Evolutionary conservation across 2,113 vertebrate genomes (phyloP).

Genomic region (Panurus biarmicus): DNA sequence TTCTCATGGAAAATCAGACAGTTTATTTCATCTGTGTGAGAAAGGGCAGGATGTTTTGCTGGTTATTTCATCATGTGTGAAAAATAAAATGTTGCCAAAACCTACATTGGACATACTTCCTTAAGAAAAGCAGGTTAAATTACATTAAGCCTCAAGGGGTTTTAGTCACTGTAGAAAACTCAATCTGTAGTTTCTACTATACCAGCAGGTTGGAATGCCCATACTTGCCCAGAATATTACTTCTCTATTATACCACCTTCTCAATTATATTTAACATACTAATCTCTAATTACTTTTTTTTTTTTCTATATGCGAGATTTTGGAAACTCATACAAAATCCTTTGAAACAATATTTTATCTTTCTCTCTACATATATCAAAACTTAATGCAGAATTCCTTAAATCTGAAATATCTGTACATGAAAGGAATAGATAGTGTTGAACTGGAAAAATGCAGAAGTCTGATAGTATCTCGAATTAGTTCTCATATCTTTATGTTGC

Average conservation of each 20-base stretch:
- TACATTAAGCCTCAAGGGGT: background rate
- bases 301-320: background rate
- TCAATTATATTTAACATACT: background rate
- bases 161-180: constrained; percentile 39
- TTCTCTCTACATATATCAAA: background rate
- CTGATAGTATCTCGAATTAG: background rate
- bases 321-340: background rate
- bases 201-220: background rate
- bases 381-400: background rate
- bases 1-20: background rate
- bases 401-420: background rate
- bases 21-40: background rate
- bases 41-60: constrained; percentile 47
- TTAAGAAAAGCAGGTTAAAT: constrained; percentile 31
- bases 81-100: constrained; percentile 34
- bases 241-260: background rate
- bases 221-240: background rate
- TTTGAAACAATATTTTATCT: background rate
- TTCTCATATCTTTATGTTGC: background rate
- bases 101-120: background rate
- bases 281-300: background rate
- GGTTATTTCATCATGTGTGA: constrained; percentile 13
- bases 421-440: background rate
- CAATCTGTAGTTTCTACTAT: background rate
- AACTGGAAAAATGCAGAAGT: background rate